phyloP scores from a whole-genome alignment of 1,140 invertebrate species.

The Propsilocerus akamusi region DNA sequence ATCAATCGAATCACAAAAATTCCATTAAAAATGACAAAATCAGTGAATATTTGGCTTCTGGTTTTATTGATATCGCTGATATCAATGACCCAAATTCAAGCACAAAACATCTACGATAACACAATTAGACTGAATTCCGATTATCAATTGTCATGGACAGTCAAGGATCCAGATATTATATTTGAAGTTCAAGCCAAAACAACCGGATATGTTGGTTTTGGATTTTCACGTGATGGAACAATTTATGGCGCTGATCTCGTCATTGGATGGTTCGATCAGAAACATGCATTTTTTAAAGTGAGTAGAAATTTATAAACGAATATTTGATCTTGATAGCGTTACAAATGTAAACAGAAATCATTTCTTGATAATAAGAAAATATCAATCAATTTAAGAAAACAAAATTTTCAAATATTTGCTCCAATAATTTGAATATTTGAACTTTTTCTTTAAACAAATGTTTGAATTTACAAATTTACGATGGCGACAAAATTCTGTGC shows the following conservation, averaged over 20 bases:
- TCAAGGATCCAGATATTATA: constrained; percentile 43
- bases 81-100: neutral
- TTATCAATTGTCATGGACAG: constrained; percentile 33
- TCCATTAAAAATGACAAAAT: too few species aligned
- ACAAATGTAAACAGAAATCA: neutral
- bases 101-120: constrained; percentile 17
- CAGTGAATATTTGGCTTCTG: too few species aligned
- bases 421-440: too few species aligned
- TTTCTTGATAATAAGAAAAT: too few species aligned
- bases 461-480: too few species aligned
- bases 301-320: constrained; percentile 13
- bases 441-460: too few species aligned
- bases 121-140: constrained; percentile 30
- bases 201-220: constrained; percentile 61
- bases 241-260: constrained; percentile 49
- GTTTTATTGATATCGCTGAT: neutral
- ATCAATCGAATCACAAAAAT: too few species aligned
- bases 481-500: too few species aligned
- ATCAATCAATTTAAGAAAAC: too few species aligned
- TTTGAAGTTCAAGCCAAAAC: constrained; percentile 59
- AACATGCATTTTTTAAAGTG: constrained; percentile 48
- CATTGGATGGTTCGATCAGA: constrained; percentile 51
- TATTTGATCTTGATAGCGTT: too few species aligned
- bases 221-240: constrained; percentile 54
- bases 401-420: too few species aligned